Evolutionary conservation across 2,113 vertebrate genomes (phyloP).

Genomic region (Brachyhypopomus occidentalis): DNA sequence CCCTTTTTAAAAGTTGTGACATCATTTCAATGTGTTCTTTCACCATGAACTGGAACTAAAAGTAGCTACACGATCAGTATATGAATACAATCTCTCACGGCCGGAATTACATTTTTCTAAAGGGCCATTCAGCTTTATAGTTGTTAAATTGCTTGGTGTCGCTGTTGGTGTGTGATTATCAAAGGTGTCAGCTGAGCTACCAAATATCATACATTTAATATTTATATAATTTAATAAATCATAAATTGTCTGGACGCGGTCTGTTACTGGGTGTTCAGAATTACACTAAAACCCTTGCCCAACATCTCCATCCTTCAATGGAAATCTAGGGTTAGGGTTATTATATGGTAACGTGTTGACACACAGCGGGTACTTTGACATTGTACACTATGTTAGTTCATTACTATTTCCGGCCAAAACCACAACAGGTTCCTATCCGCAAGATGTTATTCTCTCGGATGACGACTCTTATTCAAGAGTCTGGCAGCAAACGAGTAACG

Average conservation of each 20-base stretch:
- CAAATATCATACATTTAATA: background rate
- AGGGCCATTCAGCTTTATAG: background rate
- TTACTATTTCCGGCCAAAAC: background rate
- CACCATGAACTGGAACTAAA: background rate
- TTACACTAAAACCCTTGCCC: background rate
- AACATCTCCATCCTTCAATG: background rate
- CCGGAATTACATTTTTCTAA: background rate
- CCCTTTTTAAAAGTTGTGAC: conserved; percentile 9
- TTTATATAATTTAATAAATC: too few relatives aligned
- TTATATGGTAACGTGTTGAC: too few relatives aligned
- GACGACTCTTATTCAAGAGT: conserved; percentile 5
- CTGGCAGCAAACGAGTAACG: background rate
- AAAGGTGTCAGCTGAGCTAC: background rate
- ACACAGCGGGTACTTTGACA: too few relatives aligned
- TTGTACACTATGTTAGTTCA: background rate
- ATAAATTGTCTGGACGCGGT: background rate
- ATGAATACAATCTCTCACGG: background rate
- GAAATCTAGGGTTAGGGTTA: background rate
- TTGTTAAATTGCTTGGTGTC: conserved; percentile 13
- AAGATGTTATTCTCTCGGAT: conserved; percentile 21
- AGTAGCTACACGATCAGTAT: background rate
- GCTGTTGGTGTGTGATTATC: background rate
- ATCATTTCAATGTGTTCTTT: background rate
- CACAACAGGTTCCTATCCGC: background rate
- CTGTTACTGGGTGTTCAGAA: background rate